Evolutionary conservation across 2,888 invertebrate genomes (phyloP).

Genomic region (Celastrina argiolus): DNA sequence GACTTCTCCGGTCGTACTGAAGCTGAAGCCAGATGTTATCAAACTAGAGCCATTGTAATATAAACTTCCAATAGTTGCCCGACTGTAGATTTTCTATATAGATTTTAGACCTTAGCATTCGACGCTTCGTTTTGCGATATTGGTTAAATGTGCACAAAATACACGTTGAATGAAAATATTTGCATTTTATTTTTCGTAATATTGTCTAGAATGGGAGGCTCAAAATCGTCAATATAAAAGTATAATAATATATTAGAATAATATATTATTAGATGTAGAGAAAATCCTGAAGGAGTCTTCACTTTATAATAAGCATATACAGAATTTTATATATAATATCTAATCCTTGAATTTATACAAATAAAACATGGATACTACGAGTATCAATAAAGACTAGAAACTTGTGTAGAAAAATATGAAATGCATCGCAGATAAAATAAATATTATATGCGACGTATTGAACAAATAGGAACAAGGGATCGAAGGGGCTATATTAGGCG

Average conservation of each 20-base stretch:
- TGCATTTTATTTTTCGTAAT: not conserved
- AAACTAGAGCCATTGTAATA: not conserved
- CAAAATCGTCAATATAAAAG: no score
- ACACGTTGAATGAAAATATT: no score
- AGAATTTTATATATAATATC: no score
- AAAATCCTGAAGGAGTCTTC: no score
- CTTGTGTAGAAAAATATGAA: not conserved
- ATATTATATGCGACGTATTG: conserved; percentile 9
- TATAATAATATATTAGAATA: no score
- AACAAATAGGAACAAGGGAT: not conserved
- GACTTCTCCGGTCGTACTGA: not conserved
- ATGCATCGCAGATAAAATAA: not conserved
- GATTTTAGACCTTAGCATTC: not conserved
- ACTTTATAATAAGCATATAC: no score
- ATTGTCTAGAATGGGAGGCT: no score
- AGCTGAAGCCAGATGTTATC: conserved; percentile 6
- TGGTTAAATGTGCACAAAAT: no score
- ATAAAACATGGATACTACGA: not conserved
- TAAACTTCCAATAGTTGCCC: not conserved
- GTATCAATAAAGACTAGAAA: not conserved
- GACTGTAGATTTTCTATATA: not conserved
- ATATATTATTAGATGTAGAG: no score
- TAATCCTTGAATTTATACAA: no score
- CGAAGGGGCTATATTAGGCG: conserved; percentile 3
- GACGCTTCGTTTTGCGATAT: no score